Conservation (phyloP, 1,140 invertebrate genomes). For the Lordiphosa mommai region DNA sequence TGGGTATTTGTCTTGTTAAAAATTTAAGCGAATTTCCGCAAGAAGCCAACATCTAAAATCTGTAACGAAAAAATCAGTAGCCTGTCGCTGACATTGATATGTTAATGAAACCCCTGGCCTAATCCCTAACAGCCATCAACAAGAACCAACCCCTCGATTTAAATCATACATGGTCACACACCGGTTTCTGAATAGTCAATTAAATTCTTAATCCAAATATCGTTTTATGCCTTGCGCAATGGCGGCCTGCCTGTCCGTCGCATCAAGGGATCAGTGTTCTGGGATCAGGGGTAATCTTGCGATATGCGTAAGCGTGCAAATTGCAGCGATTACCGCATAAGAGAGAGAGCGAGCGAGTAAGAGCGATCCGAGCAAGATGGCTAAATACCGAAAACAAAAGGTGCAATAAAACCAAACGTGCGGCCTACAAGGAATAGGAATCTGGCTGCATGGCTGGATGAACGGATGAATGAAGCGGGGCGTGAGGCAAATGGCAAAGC, state of each 20-base stretch:
- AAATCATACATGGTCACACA: conserved; percentile 25
- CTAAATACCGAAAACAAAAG: conserved; percentile 45
- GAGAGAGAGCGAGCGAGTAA: conserved; percentile 25
- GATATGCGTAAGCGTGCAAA: conserved; percentile 77
- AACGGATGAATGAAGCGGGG: conserved; percentile 47
- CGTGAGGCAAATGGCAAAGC: conserved; percentile 43
- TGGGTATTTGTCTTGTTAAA: conserved; percentile 76
- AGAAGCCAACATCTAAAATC: conserved; percentile 59
- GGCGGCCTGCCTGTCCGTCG: conserved; percentile 1
- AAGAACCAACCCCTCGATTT: conserved; percentile 20
- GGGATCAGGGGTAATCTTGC: conserved; percentile 60
- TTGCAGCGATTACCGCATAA: conserved; percentile 61
- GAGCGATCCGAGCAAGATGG: conserved; percentile 3
- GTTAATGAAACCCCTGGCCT: conserved; percentile 57
- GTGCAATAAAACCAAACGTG: conserved; percentile 68
- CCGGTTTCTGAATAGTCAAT: conserved; percentile 64
- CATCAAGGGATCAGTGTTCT: conserved; percentile 53
- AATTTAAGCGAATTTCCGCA: conserved; percentile 72
- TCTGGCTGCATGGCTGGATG: conserved; percentile 25
- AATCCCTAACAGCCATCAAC: conserved; percentile 40
- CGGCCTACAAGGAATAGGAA: conserved; percentile 1
- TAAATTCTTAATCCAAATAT: conserved; percentile 75
- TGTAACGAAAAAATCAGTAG: conserved; percentile 16
- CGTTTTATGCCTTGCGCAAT: conserved; percentile 43
- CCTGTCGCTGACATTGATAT: conserved; percentile 70